A percentile compares a stretch with the other conserved stretches of the same genome.
These are phyloP conservation scores for Sialia sialis DNA, from an alignment of 2,113 vertebrate species.

Conservation along the genomic window DNA sequence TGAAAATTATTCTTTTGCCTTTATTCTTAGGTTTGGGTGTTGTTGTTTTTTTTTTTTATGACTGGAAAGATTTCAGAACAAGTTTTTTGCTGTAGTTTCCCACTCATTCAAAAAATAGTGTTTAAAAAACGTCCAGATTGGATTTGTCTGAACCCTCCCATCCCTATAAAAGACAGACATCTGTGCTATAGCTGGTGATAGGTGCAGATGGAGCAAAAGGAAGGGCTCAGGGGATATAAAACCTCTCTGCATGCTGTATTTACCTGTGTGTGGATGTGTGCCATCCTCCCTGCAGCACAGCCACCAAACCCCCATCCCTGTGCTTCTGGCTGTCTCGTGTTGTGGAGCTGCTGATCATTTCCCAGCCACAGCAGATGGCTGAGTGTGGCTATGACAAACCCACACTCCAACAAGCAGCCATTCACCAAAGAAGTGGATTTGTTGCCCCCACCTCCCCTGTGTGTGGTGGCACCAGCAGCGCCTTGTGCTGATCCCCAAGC, in stretches of 20 bases:
- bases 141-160: neutral
- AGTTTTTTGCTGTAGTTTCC: neutral
- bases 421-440: neutral
- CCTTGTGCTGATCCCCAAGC: neutral
- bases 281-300: neutral
- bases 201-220: neutral
- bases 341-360: neutral
- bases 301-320: neutral
- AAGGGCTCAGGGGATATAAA: neutral
- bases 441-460: neutral
- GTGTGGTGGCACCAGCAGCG: neutral
- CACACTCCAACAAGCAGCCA: neutral
- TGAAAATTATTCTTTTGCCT: neutral
- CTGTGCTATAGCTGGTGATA: neutral
- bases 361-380: neutral
- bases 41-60: neutral
- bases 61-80: neutral
- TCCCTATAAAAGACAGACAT: neutral
- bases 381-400: neutral
- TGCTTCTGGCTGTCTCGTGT: neutral
- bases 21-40: neutral
- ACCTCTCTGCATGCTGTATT: neutral
- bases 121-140: neutral
- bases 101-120: neutral
- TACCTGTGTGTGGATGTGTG: neutral